Percentiles rank a stretch among this genome's conserved stretches.
These are phyloP conservation scores for Drosophila kanapiae DNA, from an alignment of 1,140 invertebrate genomes.

Conservation along the genomic window DNA sequence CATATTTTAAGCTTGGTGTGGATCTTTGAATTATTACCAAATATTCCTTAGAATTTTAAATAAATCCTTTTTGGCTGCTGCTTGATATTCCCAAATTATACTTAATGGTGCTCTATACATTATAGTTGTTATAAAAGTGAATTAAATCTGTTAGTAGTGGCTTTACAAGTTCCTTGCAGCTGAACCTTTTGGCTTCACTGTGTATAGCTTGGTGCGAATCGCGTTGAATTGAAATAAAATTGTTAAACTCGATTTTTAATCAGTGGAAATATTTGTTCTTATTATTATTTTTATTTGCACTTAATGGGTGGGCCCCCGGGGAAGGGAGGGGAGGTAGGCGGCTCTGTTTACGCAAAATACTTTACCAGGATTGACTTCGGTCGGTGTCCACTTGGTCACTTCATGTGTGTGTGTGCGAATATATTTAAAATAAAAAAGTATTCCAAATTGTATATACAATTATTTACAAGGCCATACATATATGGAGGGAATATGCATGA, in stretches of 20 bases:
- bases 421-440: slow-evolving; percentile 51
- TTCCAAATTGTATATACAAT: slow-evolving; percentile 62
- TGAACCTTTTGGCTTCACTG: not conserved
- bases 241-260: slow-evolving; percentile 62
- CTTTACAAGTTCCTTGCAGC: slow-evolving; percentile 8
- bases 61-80: too few relatives aligned
- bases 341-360: slow-evolving; percentile 57
- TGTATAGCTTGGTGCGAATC: slow-evolving; percentile 18
- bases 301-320: not conserved
- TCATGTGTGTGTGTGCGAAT: slow-evolving; percentile 42
- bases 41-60: too few relatives aligned
- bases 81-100: too few relatives aligned
- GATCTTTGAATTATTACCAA: too few relatives aligned
- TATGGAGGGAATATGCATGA: slow-evolving; percentile 46
- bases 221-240: slow-evolving; percentile 58
- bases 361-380: slow-evolving; percentile 62
- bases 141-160: slow-evolving; percentile 2
- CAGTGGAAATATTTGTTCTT: slow-evolving; percentile 50
- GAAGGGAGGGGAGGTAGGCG: not conserved
- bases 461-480: slow-evolving; percentile 50
- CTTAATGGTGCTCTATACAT: too few relatives aligned
- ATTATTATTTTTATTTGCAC: slow-evolving; percentile 59
- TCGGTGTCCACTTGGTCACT: slow-evolving; percentile 66
- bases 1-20: too few relatives aligned
- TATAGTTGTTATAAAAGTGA: too few relatives aligned